Conservation (phyloP, 1,140 invertebrate species). For the Belonocnema kinseyi region DNA sequence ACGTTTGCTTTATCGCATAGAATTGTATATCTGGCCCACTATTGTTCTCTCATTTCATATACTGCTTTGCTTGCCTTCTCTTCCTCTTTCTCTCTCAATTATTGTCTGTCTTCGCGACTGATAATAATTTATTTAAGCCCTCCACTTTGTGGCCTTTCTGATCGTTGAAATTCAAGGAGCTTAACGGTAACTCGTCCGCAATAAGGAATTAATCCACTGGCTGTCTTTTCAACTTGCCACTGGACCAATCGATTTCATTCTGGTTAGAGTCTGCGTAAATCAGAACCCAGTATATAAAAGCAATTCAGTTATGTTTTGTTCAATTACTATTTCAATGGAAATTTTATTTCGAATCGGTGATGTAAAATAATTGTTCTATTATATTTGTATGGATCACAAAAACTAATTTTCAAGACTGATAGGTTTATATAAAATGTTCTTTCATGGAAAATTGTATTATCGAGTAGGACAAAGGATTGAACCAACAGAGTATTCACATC, state of each 20-base stretch:
- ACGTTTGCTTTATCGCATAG: slow-evolving; percentile 56
- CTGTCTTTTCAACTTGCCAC: slow-evolving; percentile 57
- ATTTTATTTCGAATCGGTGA: too few relatives aligned
- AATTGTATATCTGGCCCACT: slow-evolving; percentile 43
- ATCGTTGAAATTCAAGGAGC: slow-evolving; percentile 57
- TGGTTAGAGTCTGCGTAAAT: neutral
- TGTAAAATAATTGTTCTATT: too few relatives aligned
- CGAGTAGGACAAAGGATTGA: too few relatives aligned
- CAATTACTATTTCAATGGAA: too few relatives aligned
- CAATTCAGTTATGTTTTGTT: neutral
- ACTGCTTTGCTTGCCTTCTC: slow-evolving; percentile 32
- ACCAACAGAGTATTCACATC: too few relatives aligned
- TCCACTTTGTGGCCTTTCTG: slow-evolving; percentile 49
- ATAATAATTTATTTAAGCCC: slow-evolving; percentile 64
- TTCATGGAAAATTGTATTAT: too few relatives aligned
- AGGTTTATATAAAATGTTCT: too few relatives aligned
- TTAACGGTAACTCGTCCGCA: slow-evolving; percentile 31
- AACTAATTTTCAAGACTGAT: too few relatives aligned
- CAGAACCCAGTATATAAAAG: neutral
- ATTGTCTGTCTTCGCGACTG: slow-evolving; percentile 59
- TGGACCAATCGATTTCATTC: slow-evolving; percentile 42
- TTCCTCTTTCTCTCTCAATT: slow-evolving; percentile 8
- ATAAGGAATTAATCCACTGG: slow-evolving; percentile 44
- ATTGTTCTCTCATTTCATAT: slow-evolving; percentile 33
- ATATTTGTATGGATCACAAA: too few relatives aligned